Evolutionary conservation across 1,140 invertebrate species (phyloP).

Genomic region (Cydia splendana): DNA sequence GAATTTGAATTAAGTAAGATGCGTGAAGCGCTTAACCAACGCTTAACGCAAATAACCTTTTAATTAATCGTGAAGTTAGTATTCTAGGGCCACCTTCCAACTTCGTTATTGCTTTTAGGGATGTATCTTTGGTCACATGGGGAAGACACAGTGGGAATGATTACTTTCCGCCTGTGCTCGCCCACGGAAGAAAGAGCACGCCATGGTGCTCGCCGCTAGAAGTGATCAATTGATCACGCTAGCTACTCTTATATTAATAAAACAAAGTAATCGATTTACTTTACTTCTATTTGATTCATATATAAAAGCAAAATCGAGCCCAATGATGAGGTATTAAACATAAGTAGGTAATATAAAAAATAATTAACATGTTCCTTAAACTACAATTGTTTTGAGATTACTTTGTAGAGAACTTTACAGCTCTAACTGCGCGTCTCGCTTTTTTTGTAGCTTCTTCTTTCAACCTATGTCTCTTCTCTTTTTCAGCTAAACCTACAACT

Average conservation of each 20-base stretch:
- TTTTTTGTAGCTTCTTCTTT: slow-evolving; percentile 78
- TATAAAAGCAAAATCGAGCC: background rate
- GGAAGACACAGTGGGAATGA: too few species aligned
- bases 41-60: too few species aligned
- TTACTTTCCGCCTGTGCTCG: too few species aligned
- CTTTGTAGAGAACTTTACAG: slow-evolving; percentile 78
- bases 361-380: slow-evolving; percentile 50
- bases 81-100: too few species aligned
- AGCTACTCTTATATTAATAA: background rate
- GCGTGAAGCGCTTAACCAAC: too few species aligned
- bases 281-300: background rate
- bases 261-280: background rate
- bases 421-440: slow-evolving; percentile 78
- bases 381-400: slow-evolving; percentile 42
- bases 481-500: slow-evolving; percentile 77
- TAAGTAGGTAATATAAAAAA: slow-evolving; percentile 15
- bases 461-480: slow-evolving; percentile 73
- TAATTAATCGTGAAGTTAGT: too few species aligned
- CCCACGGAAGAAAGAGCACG: too few species aligned
- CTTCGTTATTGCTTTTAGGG: too few species aligned
- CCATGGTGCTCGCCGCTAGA: too few species aligned
- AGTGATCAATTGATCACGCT: too few species aligned
- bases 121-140: too few species aligned
- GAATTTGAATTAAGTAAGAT: too few species aligned
- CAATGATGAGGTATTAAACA: background rate